A percentile compares a stretch with the other conserved stretches of the same genome.
phyloP scores from a whole-genome alignment of 2,888 invertebrate species.

The Desoria tigrina region DNA sequence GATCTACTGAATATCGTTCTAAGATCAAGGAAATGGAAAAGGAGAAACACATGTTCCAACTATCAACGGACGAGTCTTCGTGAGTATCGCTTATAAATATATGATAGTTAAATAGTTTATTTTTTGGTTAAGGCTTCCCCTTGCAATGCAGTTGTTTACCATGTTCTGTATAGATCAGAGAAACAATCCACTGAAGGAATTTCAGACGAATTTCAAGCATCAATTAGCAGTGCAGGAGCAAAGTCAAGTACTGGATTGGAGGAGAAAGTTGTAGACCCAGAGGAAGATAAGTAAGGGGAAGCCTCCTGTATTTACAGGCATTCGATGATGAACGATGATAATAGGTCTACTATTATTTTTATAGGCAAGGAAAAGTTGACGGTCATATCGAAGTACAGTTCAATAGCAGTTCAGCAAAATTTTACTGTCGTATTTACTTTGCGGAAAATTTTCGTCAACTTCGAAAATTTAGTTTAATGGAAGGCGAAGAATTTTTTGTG shows the following conservation, averaged over 20 bases:
- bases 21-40: constrained; percentile 60
- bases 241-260: constrained; percentile 1
- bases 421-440: constrained; percentile 86
- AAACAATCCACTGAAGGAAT: constrained; percentile 18
- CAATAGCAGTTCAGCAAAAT: constrained; percentile 70
- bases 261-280: constrained; percentile 20
- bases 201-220: constrained; percentile 20
- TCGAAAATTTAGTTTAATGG: constrained; percentile 62
- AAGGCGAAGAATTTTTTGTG: constrained; percentile 75
- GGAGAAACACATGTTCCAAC: constrained; percentile 20
- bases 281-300: constrained; percentile 31
- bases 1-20: constrained; percentile 70
- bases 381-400: constrained; percentile 61
- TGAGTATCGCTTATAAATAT: constrained; percentile 11
- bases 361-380: constrained; percentile 31
- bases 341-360: too few species aligned
- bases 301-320: too few species aligned
- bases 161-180: constrained; percentile 11
- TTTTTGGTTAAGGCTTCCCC: not conserved
- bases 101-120: not conserved
- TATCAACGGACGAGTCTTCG: constrained; percentile 19
- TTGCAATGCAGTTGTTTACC: too few species aligned
- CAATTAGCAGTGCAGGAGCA: too few species aligned
- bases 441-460: constrained; percentile 87
- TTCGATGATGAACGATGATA: too few species aligned